phyloP scores from a whole-genome alignment of 2,113 vertebrate genomes.

The Empidonax traillii region DNA sequence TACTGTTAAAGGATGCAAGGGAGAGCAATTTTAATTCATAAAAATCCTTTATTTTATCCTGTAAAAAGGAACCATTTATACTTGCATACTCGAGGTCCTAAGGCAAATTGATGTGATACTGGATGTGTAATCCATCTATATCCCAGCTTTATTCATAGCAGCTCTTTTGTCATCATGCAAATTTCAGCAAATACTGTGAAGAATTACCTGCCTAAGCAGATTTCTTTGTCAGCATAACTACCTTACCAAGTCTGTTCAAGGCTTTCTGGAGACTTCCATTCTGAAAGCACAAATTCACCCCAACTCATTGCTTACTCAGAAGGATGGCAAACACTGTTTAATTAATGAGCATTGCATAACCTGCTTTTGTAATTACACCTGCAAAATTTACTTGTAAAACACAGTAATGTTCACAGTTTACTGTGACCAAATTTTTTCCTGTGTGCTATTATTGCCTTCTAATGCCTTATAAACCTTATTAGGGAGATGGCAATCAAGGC shows the following conservation, averaged over 20 bases:
- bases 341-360: background rate
- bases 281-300: background rate
- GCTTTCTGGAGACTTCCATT: background rate
- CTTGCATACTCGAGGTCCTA: background rate
- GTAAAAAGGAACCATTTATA: background rate
- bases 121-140: background rate
- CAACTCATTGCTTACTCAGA: background rate
- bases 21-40: background rate
- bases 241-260: background rate
- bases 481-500: background rate
- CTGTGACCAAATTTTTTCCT: background rate
- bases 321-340: background rate
- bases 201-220: background rate
- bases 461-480: background rate
- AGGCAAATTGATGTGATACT: background rate
- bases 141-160: background rate
- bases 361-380: background rate
- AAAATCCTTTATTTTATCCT: background rate
- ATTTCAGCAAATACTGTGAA: background rate
- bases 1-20: background rate
- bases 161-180: background rate
- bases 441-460: background rate
- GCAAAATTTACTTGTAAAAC: background rate
- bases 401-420: background rate
- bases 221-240: background rate